Evolutionary conservation across 2,113 vertebrate species (phyloP).

Genomic region (Zootoca vivipara): DNA sequence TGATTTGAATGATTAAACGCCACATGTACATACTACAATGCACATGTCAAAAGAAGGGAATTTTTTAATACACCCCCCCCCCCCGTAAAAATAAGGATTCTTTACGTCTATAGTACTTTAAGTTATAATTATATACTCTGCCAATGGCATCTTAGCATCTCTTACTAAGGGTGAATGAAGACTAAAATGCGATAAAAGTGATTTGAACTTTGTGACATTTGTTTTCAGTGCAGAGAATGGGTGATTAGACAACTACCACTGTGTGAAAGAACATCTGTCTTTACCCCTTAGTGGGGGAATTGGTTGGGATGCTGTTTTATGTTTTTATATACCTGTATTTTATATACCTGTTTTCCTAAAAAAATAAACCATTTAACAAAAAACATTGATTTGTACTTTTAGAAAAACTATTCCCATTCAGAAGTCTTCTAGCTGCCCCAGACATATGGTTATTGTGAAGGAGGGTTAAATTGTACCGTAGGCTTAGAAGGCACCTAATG

Average conservation of each 20-base stretch:
- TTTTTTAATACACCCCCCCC: not conserved
- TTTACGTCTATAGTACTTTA: not conserved
- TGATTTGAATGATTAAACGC: not conserved
- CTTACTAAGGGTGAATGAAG: not conserved
- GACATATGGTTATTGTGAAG: no score
- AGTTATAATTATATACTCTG: not conserved
- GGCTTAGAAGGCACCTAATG: no score
- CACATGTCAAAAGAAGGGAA: not conserved
- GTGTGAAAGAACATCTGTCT: not conserved
- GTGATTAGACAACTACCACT: not conserved
- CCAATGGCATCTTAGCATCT: not conserved
- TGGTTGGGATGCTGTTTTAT: not conserved
- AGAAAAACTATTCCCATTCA: no score
- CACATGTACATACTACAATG: not conserved
- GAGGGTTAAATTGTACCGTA: no score
- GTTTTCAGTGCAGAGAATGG: not conserved
- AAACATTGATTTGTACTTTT: no score
- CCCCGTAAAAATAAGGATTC: not conserved
- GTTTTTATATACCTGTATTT: not conserved
- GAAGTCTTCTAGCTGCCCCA: no score
- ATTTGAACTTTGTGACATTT: not conserved
- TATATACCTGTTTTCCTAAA: not conserved
- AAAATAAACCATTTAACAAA: not conserved
- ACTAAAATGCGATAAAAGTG: not conserved
- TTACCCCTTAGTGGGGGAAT: not conserved